Evolutionary conservation across 1,140 invertebrate genomes (phyloP), one percentile per base, ranked within the genome.

Genomic region (Bombus consobrinus): DNA sequence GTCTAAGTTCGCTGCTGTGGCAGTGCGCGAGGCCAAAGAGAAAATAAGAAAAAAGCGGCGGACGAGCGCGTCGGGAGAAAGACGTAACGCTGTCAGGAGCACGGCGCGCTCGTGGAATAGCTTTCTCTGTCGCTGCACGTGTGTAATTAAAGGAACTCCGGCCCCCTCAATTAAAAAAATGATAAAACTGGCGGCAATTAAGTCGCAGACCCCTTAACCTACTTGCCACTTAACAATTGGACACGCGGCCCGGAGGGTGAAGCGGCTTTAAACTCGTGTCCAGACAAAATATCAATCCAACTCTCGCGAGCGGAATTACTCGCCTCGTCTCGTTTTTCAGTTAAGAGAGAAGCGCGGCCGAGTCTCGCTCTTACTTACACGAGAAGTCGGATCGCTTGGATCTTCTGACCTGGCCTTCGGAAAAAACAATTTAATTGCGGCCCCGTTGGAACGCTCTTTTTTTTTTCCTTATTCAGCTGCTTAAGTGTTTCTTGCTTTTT

Each of bases 161-260:
- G 76, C 64, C 73, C 80, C 34, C 87, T 83, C 81, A 86, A 90
- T 91, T 90, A 84, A 90, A 91, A 88, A 90, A 88, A 91, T 88
- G 88, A 90, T 90, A 87, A 88, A 90, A 91, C 81, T 83, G 78
- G 59, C 37, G 80, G 81, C 78, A 91, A 91, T 91, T 91, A 91
- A 91, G 81, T 72, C 57, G 83, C 89, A 87, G 89, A 79, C 89
- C 87, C 86, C 89, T 88, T 91, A 91, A 91, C 89, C 89, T 69
- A 91, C 77, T 90, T 90, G 81, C 83, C 80, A 59, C 59, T 83
- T 82, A 90, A 90, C 89, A 90, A 90, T 90, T 83, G 90, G 86
- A 88, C 39, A 81, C 75, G 86, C 53, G 37, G 78, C 37, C 41
- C n/a, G 37, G 6, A 34, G 25, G 64, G 79, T 64, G 68, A 64